Evolutionary conservation across 1,140 invertebrate genomes (phyloP), one percentile per base, ranked within the genome.

Genomic region (Drosophila truncata): DNA sequence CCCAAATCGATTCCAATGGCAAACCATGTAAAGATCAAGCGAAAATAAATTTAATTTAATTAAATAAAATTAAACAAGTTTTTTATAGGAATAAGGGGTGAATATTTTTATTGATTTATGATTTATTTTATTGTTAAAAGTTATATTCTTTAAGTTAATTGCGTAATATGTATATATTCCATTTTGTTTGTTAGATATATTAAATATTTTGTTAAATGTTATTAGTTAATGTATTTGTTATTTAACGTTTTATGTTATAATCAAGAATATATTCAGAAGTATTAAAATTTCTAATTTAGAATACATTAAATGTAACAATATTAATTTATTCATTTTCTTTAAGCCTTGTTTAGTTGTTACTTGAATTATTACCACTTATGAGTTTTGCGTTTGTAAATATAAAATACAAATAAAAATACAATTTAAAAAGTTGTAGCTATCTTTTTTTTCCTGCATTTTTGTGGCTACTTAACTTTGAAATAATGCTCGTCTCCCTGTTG

Each of bases 11-110:
- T 64, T 62, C 63, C 69, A 88, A 75, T 49, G 76, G 69, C 83
- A 72, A 73, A 83, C 71, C 78, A 66, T 80, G 82, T 86, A 76
- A 86, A 85, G 73, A 72, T 77, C 78, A 78, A 87, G 74, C 57
- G 77, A 88, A 74, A 80, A 80, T 80, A 87, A 88, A 87, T 88
- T 80, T 80, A 82, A 87, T 80, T 81, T 67, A 87, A 88, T 64
- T 55, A 76, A 75, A 70, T 54, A 59, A 60, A 65, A 27, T 31
- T 5, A 0, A 54, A 18, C 0, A 11, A 18, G 16, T 18, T 50
- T 61, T 31, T 50, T 42, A 29, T 29, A 0, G 27, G 14, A n/a
- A 35, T 37, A 27, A 16, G 44, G 16, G 16, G 33, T 13, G 6
- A 27, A 27, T 61, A 29, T 13, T 14, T 16, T 2, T 3, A 16